A percentile compares a stretch with the other conserved stretches of the same genome.
These are phyloP conservation scores for Amphimallon solstitiale DNA, from an alignment of 2,888 invertebrate species.

Conservation along the genomic window DNA sequence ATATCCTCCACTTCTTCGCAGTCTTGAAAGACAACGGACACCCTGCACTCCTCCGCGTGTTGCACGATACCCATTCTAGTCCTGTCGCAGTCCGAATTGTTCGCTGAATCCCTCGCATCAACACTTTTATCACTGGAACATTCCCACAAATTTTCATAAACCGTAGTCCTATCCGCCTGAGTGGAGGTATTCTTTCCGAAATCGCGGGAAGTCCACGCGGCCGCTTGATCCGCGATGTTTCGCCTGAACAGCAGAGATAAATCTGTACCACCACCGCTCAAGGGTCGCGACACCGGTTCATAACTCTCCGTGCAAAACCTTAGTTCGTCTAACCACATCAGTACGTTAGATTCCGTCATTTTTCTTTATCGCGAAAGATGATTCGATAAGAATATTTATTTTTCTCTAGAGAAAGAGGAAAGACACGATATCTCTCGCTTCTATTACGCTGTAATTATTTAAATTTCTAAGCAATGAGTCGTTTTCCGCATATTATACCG, in stretches of 20 bases:
- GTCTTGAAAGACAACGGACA: slow-evolving; percentile 53
- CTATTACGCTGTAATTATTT: too few relatives aligned
- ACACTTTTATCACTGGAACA: slow-evolving; percentile 34
- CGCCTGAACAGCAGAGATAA: slow-evolving; percentile 18
- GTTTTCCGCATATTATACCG: too few relatives aligned
- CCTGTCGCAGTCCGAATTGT: neutral
- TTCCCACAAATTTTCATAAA: slow-evolving; percentile 52
- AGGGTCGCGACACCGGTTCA: slow-evolving; percentile 49
- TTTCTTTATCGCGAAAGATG: neutral
- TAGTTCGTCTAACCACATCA: slow-evolving; percentile 56
- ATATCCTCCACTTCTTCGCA: slow-evolving; percentile 47
- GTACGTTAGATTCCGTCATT: neutral
- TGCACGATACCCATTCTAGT: slow-evolving; percentile 42
- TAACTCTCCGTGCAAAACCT: slow-evolving; percentile 56
- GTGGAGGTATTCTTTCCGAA: slow-evolving; percentile 26
- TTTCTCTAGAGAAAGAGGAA: too few relatives aligned
- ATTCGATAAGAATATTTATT: too few relatives aligned
- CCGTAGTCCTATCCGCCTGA: slow-evolving; percentile 27
- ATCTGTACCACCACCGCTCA: slow-evolving; percentile 29
- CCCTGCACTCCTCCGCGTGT: slow-evolving; percentile 51
- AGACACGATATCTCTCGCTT: too few relatives aligned
- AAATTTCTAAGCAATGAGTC: too few relatives aligned
- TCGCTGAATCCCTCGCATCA: neutral
- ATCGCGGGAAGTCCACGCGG: slow-evolving; percentile 26
- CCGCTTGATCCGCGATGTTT: slow-evolving; percentile 3